Base-by-base conservation (phyloP, 92 coral and sea anemone species). In the Parazoanthus atlanticus region DNA sequence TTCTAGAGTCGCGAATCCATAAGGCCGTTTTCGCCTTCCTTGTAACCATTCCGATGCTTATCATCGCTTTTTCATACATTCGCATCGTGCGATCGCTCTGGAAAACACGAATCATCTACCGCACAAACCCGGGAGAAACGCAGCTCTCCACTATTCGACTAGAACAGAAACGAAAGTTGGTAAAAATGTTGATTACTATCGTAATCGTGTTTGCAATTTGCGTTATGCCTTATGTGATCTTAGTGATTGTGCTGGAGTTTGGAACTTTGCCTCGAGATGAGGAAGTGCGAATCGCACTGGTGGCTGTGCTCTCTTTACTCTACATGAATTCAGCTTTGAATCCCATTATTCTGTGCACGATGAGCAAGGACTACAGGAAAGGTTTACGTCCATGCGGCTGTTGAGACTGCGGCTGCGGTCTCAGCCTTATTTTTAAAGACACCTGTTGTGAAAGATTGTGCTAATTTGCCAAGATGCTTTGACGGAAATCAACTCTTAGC, bases 341-440 rank as follows among this genome's bases (percentile, higher is more conserved):
- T 77, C 99, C 99, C 0, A 75, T 97, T 74, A 95, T 97, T 89
- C 86, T 97, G 72, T 94, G 98, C 64, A 94, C 94, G 11, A 97
- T 97, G 99, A 97, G 99, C 91, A 97, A 97, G 80, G 99, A 97
- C 79, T 97, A 95, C 76, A 88, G 98, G 64, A 93, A 89, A 70
- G 98, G 96, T 9, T 78, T 95, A 10, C 80, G 95, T 40, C 98
- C 98, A 11, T 95, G 98, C 80, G 94, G 94, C 23, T 92, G 94
- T 74, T 91, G 88, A 89, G 56, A 6, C 5, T 58, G n/a, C n/a
- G n/a, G n/a, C 69, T 46, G 36, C 26, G 40, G 85, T 86, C 61
- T 69, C 66, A 28, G 9, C 23, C 17, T 9, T 36, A 28, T 41
- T 72, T 72, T 74, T 58, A 72, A 9, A 46, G n/a, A 41, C 34